Evolutionary conservation across 2,888 invertebrate genomes (phyloP), one percentile per base, ranked within the genome.

Genomic region (Drosophila helvetica): DNA sequence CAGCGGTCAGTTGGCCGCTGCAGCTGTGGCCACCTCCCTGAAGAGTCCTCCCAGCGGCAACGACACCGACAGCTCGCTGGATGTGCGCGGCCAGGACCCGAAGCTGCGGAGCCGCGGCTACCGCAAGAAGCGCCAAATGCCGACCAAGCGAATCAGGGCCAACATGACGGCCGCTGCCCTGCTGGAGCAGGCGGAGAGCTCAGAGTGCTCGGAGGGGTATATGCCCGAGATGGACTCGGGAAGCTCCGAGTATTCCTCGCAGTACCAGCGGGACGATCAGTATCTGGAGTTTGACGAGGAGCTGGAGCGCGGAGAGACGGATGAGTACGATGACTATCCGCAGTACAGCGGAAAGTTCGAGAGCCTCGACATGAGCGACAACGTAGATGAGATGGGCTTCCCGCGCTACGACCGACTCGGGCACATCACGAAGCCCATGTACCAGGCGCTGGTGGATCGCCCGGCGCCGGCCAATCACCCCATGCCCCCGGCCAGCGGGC

Each of bases 41-140:
- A 95, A 95, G 87, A 95, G 95, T 90, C 95, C 95, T 15, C 95
- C 95, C 0, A 95, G 95, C 86, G 95, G 95, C 64, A 95, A 95
- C 79, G 95, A 95, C 74, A 95, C 95, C 0, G 95, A 95, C 71
- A 95, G 95, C 83, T 95, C 95, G 1, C 89, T 94, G 68, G 94
- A 94, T 87, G 93, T 94, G 27, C 89, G 91, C 1, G 94, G 94
- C 66, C 94, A 95, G 82, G 95, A 95, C 89, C 94, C 94, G 0
- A 94, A 95, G 80, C 93, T 95, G 78, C 92, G 95, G 48, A 94
- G 93, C 92, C 93, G 95, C 58, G 95, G 95, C 0, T 95, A 95
- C 86, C 93, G 95, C 62, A 93, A 95, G 63, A 94, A 94, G 81
- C 93, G 95, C 55, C 95, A 95, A 89, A 92, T 89, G 51, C 90